phyloP scores from a whole-genome alignment of 2,113 vertebrate genomes.

The Rhabdomys dilectus region DNA sequence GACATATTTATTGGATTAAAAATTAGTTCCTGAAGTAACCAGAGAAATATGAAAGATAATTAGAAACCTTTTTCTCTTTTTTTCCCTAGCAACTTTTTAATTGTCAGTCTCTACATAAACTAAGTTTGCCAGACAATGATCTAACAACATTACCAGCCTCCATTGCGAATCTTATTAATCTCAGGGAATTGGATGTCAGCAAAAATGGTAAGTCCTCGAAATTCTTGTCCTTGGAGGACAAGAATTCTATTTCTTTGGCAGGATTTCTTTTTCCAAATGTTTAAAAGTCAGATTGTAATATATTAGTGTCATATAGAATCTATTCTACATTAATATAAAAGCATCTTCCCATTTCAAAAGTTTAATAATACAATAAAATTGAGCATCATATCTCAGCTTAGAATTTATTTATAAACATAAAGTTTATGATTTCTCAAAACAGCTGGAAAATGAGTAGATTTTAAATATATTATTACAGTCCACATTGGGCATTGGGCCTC shows the following conservation, averaged over 20 bases:
- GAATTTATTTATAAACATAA: background rate
- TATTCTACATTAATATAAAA: background rate
- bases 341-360: background rate
- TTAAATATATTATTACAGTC: background rate
- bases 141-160: constrained; percentile 95
- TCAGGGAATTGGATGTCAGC: constrained; percentile 99
- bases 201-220: constrained; percentile 96
- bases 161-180: constrained; percentile 99
- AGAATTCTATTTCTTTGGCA: constrained; percentile 61
- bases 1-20: constrained; percentile 36
- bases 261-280: constrained; percentile 60
- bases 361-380: constrained; percentile 47
- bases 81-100: constrained; percentile 98
- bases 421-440: background rate
- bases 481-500: background rate
- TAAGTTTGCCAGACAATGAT: constrained; percentile 99
- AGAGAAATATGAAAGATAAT: constrained; percentile 66
- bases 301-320: background rate
- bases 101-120: constrained; percentile 96
- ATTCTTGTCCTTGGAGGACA: constrained; percentile 10
- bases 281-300: constrained; percentile 34
- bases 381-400: background rate
- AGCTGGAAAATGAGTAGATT: background rate
- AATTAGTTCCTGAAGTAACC: constrained; percentile 1
- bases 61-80: constrained; percentile 69